Evolutionary conservation across 2,888 invertebrate genomes (phyloP), one percentile per base, ranked within the genome.

Genomic region (Buathra laborator): DNA sequence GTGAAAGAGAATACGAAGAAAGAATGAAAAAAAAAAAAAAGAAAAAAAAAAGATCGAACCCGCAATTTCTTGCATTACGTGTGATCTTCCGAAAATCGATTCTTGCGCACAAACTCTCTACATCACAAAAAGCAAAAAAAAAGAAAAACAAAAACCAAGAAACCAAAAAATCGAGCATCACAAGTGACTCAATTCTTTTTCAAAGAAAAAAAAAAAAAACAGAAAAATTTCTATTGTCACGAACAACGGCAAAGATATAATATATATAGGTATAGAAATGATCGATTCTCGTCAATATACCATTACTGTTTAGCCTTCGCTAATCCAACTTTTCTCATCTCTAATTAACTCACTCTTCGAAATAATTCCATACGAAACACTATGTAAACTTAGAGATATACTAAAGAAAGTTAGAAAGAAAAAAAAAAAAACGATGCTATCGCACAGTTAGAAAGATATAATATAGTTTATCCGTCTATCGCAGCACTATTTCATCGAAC

Each of bases 281-380:
- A 78, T 79, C 78, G 81, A 79, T 85, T 81, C 81, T 85, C 84
- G 82, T 85, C 84, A 79, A 85, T 84, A 53, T 68, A 77, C 74
- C 77, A 84, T 81, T 78, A 78, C 74, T 79, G 84, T 75, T 70
- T 51, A 66, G 48, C 32, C 51, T 66, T 51, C 66, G 51, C 59
- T 62, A 32, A 32, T 76, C 66, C 51, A 66, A 76, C 76, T 76
- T 51, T 76, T 64, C 66, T 64, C 75, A 66, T 76, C 75, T 76
- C 64, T 76, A 76, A 48, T 53, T 66, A 51, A 66, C 16, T 16
- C 64, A 48, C 48, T 51, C 48, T 66, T 66, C 48, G 37, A 16
- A 76, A 53, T 76, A 43, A 66, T 66, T 66, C 59, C 75, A 43
- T 76, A 76, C 75, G 24, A 51, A 66, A 64, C 12, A 53, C 37